Evolutionary conservation across 2,797 vertebrate species (phyloP), one percentile per base, ranked within the genome.

Genomic region (Myripristis jacobus): DNA sequence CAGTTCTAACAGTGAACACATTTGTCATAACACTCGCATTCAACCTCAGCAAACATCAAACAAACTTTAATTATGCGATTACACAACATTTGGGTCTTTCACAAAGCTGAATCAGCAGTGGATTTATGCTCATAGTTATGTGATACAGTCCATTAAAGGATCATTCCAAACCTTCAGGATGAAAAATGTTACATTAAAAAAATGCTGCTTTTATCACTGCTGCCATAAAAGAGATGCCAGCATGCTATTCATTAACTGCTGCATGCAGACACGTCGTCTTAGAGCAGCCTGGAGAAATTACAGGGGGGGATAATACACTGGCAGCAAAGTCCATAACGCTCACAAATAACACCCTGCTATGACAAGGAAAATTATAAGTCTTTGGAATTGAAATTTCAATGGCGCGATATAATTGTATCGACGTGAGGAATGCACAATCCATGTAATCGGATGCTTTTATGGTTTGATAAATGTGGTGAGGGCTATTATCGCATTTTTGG

Each of bases 341-440:
- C 87, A 82, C 82, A 93, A 94, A 93, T 93, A 89, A 92, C 90
- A 93, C 59, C 88, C 88, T 91, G 76, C 85, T 85, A 75, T 85
- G 84, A 87, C 87, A 87, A 82, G 83, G 84, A 70, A 91, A 93
- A 94, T 92, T 89, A 92, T 89, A 92, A n/a, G 47, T 86, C 84
- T 89, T 84, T 67, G 73, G 73, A 81, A 87, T 82, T 71, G 79
- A 86, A 82, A 68, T 76, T 77, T 84, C 72, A 89, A 88, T 79
- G 29, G 68, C 10, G 10, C 60, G 61, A 86, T 87, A 80, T 83
- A 89, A 86, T 76, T 75, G 72, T 69, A 65, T 84, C 71, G 63
- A 60, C 3, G 16, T 1, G 12, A 86, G 80, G 90, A 88, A 87
- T 87, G 84, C 50, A 22, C 38, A n/a, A 60, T 19, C 24, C 2